Conservation (phyloP, 1,140 invertebrate species). For the Hesperophylax magnus region DNA sequence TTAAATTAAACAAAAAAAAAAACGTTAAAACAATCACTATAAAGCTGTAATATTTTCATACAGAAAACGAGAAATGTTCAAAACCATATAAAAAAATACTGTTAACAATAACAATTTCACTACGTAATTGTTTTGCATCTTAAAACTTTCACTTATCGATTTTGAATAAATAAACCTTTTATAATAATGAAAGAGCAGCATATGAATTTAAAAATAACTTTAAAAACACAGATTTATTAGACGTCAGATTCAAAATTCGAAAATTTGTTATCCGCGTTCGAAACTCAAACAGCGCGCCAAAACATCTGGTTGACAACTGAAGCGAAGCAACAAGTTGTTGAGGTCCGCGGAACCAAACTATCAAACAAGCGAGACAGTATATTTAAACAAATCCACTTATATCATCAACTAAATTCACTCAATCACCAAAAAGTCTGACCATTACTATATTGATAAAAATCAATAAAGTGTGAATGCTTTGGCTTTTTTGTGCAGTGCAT, state of each 20-base stretch:
- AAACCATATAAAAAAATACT: constrained; percentile 44
- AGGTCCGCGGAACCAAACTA: background rate
- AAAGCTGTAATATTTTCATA: constrained; percentile 34
- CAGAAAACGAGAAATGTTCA: constrained; percentile 34
- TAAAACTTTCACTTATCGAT: constrained; percentile 1
- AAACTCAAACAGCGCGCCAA: constrained; percentile 39
- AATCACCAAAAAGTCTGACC: background rate
- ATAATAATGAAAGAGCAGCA: too few species aligned
- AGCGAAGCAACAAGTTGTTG: constrained; percentile 4
- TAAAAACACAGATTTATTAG: background rate
- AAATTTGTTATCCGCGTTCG: background rate
- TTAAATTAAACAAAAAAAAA: background rate
- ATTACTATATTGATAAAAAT: background rate
- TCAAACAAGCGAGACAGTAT: constrained; percentile 4
- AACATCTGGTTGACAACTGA: constrained; percentile 43
- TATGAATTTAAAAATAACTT: background rate
- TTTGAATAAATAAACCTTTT: background rate
- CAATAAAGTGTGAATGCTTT: background rate
- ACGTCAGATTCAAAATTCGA: background rate
- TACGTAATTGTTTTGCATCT: constrained; percentile 45
- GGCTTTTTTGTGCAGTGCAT: background rate
- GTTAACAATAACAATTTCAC: constrained; percentile 49
- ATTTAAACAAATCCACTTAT: background rate
- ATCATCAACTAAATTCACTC: background rate
- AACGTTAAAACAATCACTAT: background rate